A percentile compares a stretch with the other conserved stretches of the same genome.
Evolutionary conservation across 1,140 invertebrate genomes (phyloP).

Genomic region (Pseudomyrmex sp.): DNA sequence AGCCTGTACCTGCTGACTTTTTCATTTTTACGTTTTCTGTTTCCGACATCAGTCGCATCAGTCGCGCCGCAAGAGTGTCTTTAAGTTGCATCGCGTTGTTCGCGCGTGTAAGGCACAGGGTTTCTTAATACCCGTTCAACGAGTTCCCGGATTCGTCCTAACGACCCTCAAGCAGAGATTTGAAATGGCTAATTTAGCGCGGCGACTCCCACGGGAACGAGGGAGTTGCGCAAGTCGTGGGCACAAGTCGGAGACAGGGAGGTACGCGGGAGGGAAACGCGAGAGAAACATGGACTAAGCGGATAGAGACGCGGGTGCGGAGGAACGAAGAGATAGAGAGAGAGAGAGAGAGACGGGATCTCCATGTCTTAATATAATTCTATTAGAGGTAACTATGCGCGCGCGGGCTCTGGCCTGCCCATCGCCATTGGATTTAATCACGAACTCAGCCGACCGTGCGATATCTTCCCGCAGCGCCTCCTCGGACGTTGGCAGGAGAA

Average conservation of each 20-base stretch:
- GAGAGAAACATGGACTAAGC: conserved; percentile 17
- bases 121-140: conserved; percentile 42
- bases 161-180: conserved; percentile 81
- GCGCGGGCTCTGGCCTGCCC: conserved; percentile 75
- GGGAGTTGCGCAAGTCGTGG: conserved; percentile 72
- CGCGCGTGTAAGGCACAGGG: not conserved
- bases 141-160: conserved; percentile 69
- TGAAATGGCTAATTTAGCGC: conserved; percentile 85
- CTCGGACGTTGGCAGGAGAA: conserved; percentile 33
- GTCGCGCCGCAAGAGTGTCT: conserved; percentile 22
- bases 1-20: conserved; percentile 28
- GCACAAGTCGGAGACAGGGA: conserved; percentile 67
- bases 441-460: conserved; percentile 80
- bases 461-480: conserved; percentile 76
- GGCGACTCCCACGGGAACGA: conserved; percentile 77
- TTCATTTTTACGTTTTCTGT: conserved; percentile 40
- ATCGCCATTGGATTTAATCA: conserved; percentile 84
- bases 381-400: conserved; percentile 85
- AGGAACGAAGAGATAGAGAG: conserved; percentile 20
- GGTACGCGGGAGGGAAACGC: conserved; percentile 36
- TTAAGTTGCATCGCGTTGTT: conserved; percentile 36
- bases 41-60: not conserved
- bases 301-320: conserved; percentile 3
- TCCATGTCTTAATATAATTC: conserved; percentile 84
- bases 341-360: conserved; percentile 49